These are phyloP conservation scores for Cairina moschata DNA, from an alignment of 2,113 vertebrate genomes.

Conservation along the genomic window DNA sequence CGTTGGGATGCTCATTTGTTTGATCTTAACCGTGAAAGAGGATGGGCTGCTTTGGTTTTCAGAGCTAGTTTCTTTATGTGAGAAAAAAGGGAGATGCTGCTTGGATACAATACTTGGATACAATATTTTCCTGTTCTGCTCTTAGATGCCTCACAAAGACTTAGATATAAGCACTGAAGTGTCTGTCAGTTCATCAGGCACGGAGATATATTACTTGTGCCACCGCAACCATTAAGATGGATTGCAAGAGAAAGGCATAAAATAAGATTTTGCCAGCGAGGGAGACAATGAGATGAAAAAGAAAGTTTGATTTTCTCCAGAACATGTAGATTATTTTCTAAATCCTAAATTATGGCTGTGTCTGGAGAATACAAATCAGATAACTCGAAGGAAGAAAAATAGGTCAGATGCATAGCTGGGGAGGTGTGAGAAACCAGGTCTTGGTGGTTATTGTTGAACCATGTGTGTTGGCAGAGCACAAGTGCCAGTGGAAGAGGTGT, in stretches of 20 bases:
- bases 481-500: no score
- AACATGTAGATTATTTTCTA: background rate
- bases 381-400: background rate
- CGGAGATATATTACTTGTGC: background rate
- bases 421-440: background rate
- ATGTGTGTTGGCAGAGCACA: background rate
- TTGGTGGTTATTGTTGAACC: background rate
- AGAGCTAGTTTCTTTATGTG: background rate
- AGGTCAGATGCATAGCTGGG: background rate
- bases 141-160: background rate
- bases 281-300: background rate
- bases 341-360: background rate
- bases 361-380: background rate
- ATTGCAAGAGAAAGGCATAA: background rate
- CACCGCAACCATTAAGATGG: background rate
- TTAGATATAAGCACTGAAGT: background rate
- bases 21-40: background rate
- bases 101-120: accelerated
- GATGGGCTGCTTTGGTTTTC: background rate
- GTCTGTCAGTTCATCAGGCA: background rate
- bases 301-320: background rate
- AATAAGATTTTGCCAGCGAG: slow-evolving; percentile 23
- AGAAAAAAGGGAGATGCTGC: background rate
- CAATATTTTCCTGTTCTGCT: background rate
- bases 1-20: background rate